Base-by-base conservation (phyloP, 1,140 invertebrate genomes). In the Arctopsyche grandis region DNA sequence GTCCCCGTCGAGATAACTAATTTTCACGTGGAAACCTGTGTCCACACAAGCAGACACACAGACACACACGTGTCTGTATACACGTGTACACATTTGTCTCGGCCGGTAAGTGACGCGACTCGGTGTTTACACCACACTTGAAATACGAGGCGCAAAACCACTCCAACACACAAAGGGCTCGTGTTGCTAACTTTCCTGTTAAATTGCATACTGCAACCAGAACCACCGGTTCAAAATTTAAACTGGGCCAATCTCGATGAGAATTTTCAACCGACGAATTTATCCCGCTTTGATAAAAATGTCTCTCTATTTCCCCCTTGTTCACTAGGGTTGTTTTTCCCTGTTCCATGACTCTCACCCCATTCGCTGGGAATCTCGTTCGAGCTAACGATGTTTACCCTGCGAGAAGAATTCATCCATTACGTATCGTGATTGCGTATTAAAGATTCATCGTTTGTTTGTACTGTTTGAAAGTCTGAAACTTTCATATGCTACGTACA, bases 361-460 rank as follows among this genome's bases (percentile, higher is more conserved):
- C 21, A 19, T 60, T 21, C 16, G 16, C n/a, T 22, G 0, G 14
- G 22, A 66, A 66, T 66, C 63, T 66, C 21, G 24, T 66, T 66
- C 63, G 21, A 24, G 63, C 63, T 66, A 66, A 66, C 63, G 63
- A 66, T 66, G 63, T 66, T 66, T 66, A 66, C 24, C 63, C 7
- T 38, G 7, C 29, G 21, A 29, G 24, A 66, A 66, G 24, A 66
- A 66, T 66, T 66, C 63, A 12, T 66, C 63, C 63, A 66, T 66
- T 66, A 66, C 63, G 63, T 26, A 66, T 66, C 63, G 63, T 66
- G 63, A 66, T 66, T 66, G 63, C 63, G 21, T 66, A 66, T 66
- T 66, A 66, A 66, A 66, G 19, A 66, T 66, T 66, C 63, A 66
- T 66, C 29, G 29, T 38, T 7, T 38, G 29, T 38, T 38, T 38